Evolutionary conservation across 2,113 vertebrate species (phyloP).

Genomic region (Mormyrus iriodes): DNA sequence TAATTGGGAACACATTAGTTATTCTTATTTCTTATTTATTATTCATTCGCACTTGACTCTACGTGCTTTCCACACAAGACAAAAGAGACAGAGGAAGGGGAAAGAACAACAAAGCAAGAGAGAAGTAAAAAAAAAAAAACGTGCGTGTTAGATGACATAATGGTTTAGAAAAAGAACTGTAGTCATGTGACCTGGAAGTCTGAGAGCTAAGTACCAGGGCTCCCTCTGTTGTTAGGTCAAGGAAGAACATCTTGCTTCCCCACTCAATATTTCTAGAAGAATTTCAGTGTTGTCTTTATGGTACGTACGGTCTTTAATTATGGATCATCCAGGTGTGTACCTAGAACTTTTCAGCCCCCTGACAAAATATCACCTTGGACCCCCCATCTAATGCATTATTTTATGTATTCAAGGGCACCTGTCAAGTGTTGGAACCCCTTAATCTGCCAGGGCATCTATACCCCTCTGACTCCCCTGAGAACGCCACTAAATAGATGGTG

Average conservation of each 20-base stretch:
- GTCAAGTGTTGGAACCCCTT: neutral
- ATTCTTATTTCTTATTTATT: neutral
- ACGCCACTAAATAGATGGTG: neutral
- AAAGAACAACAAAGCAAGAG: neutral
- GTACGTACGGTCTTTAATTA: neutral
- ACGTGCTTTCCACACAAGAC: neutral
- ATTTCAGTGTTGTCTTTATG: neutral
- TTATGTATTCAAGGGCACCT: neutral
- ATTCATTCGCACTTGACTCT: neutral
- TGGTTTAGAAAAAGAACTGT: neutral
- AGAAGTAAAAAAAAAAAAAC: neutral
- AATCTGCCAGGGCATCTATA: neutral
- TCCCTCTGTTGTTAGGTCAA: slow-evolving; percentile 19
- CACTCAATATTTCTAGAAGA: neutral
- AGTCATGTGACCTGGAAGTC: neutral
- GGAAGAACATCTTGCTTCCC: neutral
- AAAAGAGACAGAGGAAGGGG: neutral
- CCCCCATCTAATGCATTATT: neutral
- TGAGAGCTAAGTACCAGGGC: slow-evolving; percentile 17
- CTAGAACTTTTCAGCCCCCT: neutral
- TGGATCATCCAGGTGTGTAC: neutral
- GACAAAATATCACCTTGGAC: neutral
- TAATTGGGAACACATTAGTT: neutral
- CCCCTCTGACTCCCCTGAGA: neutral
- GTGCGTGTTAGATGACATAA: slow-evolving; percentile 11